Evolutionary conservation across 2,888 invertebrate genomes (phyloP), one percentile per base, ranked within the genome.

Genomic region (Hyalella azteca): DNA sequence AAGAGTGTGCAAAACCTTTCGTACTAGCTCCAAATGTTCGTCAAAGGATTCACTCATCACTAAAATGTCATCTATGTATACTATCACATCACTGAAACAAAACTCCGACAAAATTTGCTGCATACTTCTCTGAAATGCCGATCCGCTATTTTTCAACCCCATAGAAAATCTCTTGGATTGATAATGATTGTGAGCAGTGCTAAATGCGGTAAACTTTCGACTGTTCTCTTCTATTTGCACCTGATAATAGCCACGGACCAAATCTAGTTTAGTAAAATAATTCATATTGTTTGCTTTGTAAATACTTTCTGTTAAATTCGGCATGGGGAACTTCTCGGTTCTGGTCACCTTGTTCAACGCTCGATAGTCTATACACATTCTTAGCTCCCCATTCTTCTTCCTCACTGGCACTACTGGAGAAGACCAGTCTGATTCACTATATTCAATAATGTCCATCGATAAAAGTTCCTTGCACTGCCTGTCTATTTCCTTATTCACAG

Each of bases 241-340:
- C 59, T 59, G 59, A n/a, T 59, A 59, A 59, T 59, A 59, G 7
- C 59, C 59, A 7, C 29, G n/a, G 29, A 59, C n/a, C 11, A 59
- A n/a, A 26, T 59, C 59, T n/a, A 59, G 29, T 22, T n/a, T 59
- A 13, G 59, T 22, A n/a, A n/a, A 59, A 59, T 11, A 45, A 7
- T 45, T 45, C 9, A 15, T 15, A 45, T 45, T 45, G 9, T 15
- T 7, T 7, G 45, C 45, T 45, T 45, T 45, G 45, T 45, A 45
- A 45, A 45, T 45, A 45, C 45, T 45, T 45, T 45, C 9, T 7
- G 15, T 15, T 15, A 45, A 7, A 45, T 45, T 45, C 45, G 15
- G 45, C 45, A 45, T 45, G 7, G 45, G 45, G 15, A 45, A 45
- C 45, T 45, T 7, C 15, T 45, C 9, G 45, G 45, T 45, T 15